Conservation (phyloP, 2,113 vertebrate genomes). For the Noturus placidus region DNA sequence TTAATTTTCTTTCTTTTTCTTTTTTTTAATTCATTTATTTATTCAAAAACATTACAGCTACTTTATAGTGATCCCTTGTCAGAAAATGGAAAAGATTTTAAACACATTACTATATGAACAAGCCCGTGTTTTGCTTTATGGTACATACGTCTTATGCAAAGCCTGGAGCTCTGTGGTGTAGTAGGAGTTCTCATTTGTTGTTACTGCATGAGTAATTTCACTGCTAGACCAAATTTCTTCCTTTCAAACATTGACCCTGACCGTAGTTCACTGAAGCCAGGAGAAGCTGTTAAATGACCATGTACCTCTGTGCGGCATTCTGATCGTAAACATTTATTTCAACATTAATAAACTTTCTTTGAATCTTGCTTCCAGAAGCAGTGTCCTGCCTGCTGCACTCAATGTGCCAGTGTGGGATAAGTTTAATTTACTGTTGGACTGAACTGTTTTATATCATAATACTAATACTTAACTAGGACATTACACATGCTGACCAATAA, state of each 20-base stretch:
- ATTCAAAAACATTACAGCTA: not conserved
- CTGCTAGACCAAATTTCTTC: conserved; percentile 2
- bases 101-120: not conserved
- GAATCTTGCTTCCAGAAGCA: conserved; percentile 13
- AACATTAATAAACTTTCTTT: conserved; percentile 5
- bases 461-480: not conserved
- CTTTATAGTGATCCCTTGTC: not conserved
- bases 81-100: not conserved
- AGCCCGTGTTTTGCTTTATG: not conserved
- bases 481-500: not conserved
- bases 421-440: not conserved
- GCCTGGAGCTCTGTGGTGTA: conserved; percentile 3
- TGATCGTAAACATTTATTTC: conserved; percentile 34
- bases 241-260: conserved; percentile 8
- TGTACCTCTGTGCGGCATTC: conserved; percentile 1
- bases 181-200: not conserved
- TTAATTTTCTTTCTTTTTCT: not conserved
- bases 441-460: not conserved
- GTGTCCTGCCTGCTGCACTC: not conserved
- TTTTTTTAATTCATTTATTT: not conserved
- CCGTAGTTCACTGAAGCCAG: conserved; percentile 23
- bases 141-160: not conserved
- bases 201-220: conserved; percentile 33
- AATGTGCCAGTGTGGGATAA: not conserved
- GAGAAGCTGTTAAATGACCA: not conserved